phyloP scores from a whole-genome alignment of 2,113 vertebrate species.

The Engystomops pustulosus region DNA sequence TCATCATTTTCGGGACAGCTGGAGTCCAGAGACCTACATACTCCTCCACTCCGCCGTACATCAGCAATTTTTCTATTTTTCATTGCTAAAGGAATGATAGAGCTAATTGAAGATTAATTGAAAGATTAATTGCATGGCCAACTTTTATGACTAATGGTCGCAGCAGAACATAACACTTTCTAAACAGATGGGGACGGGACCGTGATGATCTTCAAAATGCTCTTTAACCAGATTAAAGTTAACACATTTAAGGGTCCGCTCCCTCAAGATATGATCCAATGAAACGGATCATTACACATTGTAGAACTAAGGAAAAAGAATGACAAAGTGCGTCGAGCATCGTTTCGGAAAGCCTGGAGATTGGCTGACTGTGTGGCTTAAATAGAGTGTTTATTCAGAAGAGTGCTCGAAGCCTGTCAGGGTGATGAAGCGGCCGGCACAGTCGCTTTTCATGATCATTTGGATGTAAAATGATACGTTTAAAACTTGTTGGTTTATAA shows the following conservation, averaged over 20 bases:
- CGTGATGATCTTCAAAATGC: constrained; percentile 33
- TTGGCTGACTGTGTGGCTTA: background rate
- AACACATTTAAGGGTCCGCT: constrained; percentile 27
- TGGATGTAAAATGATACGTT: background rate
- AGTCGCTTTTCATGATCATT: background rate
- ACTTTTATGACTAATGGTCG: constrained; percentile 54
- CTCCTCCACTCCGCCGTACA: constrained; percentile 67
- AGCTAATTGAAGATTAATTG: constrained; percentile 77
- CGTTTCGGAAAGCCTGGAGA: background rate
- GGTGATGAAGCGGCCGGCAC: background rate
- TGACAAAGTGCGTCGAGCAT: background rate
- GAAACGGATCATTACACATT: constrained; percentile 19
- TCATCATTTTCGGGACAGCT: constrained; percentile 72
- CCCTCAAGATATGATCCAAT: constrained; percentile 36
- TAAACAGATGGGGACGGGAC: constrained; percentile 39
- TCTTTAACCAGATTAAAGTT: constrained; percentile 34
- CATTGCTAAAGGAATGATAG: constrained; percentile 72
- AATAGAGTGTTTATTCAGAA: background rate
- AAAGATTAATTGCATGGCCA: constrained; percentile 74
- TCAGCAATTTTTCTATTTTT: constrained; percentile 76
- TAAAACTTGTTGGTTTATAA: background rate
- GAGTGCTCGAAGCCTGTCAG: background rate
- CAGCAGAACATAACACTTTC: constrained; percentile 23
- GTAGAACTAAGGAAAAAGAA: background rate
- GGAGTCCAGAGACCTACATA: constrained; percentile 71